phyloP scores from a whole-genome alignment of 2,113 vertebrate species.

The Bothrops jararaca region DNA sequence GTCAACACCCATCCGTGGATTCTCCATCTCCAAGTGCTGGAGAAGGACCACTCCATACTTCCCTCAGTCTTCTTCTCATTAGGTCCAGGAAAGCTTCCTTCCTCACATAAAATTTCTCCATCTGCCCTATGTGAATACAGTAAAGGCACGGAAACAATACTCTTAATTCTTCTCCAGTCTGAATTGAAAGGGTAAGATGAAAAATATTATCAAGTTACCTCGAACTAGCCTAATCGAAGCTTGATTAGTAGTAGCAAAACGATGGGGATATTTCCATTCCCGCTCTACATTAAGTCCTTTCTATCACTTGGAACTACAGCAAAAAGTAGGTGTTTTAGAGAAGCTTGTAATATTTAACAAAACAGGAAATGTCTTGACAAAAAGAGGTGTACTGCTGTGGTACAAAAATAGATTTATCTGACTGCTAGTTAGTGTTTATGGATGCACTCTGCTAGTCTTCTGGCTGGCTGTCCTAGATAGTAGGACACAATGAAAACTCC shows the following conservation, averaged over 20 bases:
- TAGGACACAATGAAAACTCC: neutral
- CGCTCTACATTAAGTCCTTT: neutral
- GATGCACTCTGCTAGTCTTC: neutral
- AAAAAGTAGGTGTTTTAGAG: neutral
- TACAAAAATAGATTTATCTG: slow-evolving; percentile 4
- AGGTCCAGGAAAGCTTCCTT: neutral
- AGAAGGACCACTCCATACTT: neutral
- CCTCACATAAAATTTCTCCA: neutral
- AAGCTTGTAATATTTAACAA: neutral
- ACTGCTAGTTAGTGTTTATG: neutral
- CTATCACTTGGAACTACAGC: neutral
- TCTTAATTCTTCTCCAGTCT: neutral
- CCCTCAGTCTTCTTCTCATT: neutral
- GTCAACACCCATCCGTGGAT: no score
- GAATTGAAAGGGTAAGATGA: neutral
- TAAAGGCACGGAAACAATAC: neutral
- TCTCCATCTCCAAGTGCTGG: no score
- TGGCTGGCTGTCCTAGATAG: neutral
- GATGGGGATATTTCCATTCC: neutral
- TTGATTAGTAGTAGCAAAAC: neutral
- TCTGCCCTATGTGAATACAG: neutral
- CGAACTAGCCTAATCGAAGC: neutral
- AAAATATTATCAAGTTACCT: neutral
- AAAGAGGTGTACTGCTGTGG: neutral
- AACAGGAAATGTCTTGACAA: neutral